Base-by-base conservation (phyloP, 2,113 vertebrate genomes). In the Rhynchomys soricoides region DNA sequence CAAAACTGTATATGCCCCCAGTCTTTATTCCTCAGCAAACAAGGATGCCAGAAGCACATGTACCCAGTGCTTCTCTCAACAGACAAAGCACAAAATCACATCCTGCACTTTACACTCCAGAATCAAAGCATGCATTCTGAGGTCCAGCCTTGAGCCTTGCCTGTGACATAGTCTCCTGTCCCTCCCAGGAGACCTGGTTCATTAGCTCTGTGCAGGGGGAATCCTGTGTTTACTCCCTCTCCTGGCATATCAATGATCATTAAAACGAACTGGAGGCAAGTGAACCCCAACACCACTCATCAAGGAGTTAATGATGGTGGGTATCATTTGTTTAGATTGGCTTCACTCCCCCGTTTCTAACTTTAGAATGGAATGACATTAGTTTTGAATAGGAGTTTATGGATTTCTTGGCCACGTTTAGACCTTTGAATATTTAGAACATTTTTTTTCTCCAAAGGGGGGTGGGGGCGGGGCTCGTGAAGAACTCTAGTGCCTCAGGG, bases 281-380 rank as follows among this genome's bases (percentile, higher is more conserved):
- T 26, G 89, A 91, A 87, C 81, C 70, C 37, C 73, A 74, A 43
- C 40, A 73, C 83, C 74, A 9, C 48, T 68, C 12, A 4, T n/a
- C 59, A 50, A 81, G 96, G 40, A 24, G 11, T 57, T 29, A 75
- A 66, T 45, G 40, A 52, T 79, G 17, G 3, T 37, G 50, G n/a
- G 37, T 68, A 68, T 66, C 71, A 86, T 34, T 95, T 81, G 31
- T 83, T 94, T 93, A 45, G 16, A 62, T 88, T 85, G 57, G 89
- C 79, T 77, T 71, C n/a, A 68, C n/a, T 91, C 57, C 45, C 50
- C 70, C 40, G 37, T 66, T 95, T 95, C 95, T 91, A 95, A 91
- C 90, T 96, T 96, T 96, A 92, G 91, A 95, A 94, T 45, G 73
- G 96, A 97, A 96, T 86, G 91, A 77, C 70, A 92, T 88, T 96